Evolutionary conservation across 2,888 invertebrate genomes (phyloP).

Genomic region (Lobophora halterata): DNA sequence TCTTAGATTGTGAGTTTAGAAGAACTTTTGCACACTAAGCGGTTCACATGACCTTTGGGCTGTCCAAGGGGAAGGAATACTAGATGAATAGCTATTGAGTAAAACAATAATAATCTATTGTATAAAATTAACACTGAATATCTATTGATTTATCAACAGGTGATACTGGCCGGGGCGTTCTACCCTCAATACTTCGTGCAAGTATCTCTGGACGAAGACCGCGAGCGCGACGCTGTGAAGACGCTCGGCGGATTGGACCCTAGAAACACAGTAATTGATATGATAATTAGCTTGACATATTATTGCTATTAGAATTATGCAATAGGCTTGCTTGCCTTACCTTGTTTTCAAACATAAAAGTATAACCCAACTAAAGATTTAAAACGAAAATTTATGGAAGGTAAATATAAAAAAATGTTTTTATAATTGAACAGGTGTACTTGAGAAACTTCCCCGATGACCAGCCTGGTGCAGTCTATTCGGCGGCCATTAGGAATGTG

Average conservation of each 20-base stretch:
- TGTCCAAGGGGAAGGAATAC: too few relatives aligned
- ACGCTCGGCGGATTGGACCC: slow-evolving; percentile 88
- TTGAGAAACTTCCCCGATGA: slow-evolving; percentile 76
- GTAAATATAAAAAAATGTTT: too few relatives aligned
- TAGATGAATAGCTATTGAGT: too few relatives aligned
- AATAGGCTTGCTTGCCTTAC: too few relatives aligned
- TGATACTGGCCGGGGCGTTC: slow-evolving; percentile 92
- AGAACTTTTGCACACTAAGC: too few relatives aligned
- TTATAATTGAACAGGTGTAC: slow-evolving; percentile 54
- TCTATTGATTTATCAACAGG: slow-evolving; percentile 54
- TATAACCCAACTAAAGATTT: too few relatives aligned
- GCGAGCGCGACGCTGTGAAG: slow-evolving; percentile 85
- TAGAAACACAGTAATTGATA: slow-evolving; percentile 82
- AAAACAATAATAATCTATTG: too few relatives aligned
- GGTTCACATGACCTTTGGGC: too few relatives aligned
- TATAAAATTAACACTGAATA: neutral
- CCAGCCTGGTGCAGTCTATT: slow-evolving; percentile 87
- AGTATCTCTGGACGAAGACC: slow-evolving; percentile 71
- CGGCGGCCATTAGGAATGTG: slow-evolving; percentile 81
- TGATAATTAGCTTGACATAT: too few relatives aligned
- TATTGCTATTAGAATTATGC: neutral
- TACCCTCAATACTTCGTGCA: slow-evolving; percentile 94
- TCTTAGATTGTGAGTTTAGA: too few relatives aligned
- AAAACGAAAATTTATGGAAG: too few relatives aligned
- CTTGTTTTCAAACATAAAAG: too few relatives aligned